Conservation (phyloP, 2,113 vertebrate species). For the Lipotes vexillifer region DNA sequence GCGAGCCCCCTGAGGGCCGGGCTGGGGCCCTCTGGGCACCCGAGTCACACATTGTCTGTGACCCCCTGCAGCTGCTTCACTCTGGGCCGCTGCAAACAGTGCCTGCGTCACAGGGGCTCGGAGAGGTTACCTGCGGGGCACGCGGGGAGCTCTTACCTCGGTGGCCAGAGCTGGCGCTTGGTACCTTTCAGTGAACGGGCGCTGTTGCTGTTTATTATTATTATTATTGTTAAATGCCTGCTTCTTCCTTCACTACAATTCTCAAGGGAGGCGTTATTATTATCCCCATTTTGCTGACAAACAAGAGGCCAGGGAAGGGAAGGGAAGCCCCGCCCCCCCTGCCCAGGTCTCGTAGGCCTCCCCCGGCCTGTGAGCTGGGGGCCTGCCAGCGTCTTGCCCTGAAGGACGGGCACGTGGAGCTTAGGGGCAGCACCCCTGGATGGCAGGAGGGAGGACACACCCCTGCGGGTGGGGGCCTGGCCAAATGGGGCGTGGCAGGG, state of each 20-base stretch:
- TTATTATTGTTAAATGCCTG: accelerated
- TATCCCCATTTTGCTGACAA: neutral
- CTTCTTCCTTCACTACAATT: accelerated
- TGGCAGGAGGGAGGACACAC: accelerated
- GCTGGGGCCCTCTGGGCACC: neutral
- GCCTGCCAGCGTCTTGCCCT: neutral
- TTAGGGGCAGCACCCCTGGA: neutral
- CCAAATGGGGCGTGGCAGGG: neutral
- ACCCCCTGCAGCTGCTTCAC: neutral
- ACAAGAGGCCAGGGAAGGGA: neutral
- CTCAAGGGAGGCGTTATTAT: accelerated
- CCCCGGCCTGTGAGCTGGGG: neutral
- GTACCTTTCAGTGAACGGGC: accelerated
- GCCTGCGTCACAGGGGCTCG: neutral
- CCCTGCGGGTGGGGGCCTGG: neutral
- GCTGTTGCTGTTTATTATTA: accelerated
- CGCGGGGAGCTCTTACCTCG: accelerated
- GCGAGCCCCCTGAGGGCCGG: neutral
- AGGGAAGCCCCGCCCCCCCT: too few relatives aligned
- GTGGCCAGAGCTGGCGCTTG: neutral
- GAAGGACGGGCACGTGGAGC: neutral
- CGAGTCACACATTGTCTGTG: neutral
- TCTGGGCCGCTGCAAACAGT: neutral
- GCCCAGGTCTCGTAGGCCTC: neutral
- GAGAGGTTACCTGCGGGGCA: accelerated